phyloP scores from a whole-genome alignment of 2,888 invertebrate genomes.

The Perdita meconis region DNA sequence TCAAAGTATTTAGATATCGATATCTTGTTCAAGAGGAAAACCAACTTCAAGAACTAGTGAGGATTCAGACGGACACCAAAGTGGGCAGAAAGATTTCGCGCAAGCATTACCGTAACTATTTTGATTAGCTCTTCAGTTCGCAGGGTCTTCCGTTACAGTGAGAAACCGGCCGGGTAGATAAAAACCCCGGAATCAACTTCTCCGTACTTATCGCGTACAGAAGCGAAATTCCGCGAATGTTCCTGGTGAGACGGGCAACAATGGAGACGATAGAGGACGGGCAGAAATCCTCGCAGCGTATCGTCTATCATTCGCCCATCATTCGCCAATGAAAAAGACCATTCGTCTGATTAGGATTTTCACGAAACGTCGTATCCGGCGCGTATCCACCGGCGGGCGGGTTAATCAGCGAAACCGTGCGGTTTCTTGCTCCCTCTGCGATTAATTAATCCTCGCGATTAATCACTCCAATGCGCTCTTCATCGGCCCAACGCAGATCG shows the following conservation, averaged over 20 bases:
- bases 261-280: conserved; percentile 38
- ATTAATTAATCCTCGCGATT: conserved; percentile 70
- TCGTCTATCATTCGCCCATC: conserved; percentile 43
- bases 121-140: too few species aligned
- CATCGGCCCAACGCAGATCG: conserved; percentile 57
- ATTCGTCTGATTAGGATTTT: conserved; percentile 71
- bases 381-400: conserved; percentile 50
- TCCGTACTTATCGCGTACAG: not conserved
- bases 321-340: conserved; percentile 65
- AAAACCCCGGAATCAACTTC: not conserved
- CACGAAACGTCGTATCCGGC: conserved; percentile 54
- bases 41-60: too few species aligned
- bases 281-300: conserved; percentile 45
- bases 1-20: too few species aligned
- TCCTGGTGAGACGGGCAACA: conserved; percentile 29
- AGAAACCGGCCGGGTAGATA: not conserved
- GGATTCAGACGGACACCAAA: too few species aligned
- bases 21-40: too few species aligned
- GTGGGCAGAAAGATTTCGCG: too few species aligned
- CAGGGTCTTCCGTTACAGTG: not conserved
- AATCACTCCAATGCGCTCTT: conserved; percentile 65
- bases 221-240: not conserved
- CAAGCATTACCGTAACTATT: too few species aligned
- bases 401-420: conserved; percentile 70
- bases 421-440: conserved; percentile 61